phyloP scores from a whole-genome alignment of 2,888 invertebrate genomes.

The Girardia tigrina region DNA sequence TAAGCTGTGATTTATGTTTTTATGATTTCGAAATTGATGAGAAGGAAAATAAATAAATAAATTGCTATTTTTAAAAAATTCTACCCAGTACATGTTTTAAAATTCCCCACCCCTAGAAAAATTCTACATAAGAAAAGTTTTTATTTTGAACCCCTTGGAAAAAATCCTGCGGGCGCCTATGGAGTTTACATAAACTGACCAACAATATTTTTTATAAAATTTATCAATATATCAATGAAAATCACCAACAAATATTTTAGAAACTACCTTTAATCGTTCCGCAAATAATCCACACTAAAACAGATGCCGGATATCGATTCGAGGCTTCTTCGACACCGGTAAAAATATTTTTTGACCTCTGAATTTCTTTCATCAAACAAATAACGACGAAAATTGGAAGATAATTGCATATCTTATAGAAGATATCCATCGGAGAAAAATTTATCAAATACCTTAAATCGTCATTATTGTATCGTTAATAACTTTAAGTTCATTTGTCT shows the following conservation, averaged over 20 bases:
- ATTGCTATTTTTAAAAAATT: no score
- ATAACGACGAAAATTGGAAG: not conserved
- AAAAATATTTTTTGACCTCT: not conserved
- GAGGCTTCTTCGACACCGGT: not conserved
- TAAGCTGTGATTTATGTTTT: no score
- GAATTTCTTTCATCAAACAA: not conserved
- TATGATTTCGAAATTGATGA: no score
- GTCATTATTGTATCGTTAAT: no score
- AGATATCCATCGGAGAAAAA: not conserved
- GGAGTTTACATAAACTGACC: no score
- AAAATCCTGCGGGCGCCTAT: no score
- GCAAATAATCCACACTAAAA: not conserved
- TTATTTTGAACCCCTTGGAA: no score
- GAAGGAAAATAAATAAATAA: no score
- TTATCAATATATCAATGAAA: not conserved
- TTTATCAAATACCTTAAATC: not conserved
- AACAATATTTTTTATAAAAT: not conserved
- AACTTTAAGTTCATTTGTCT: no score
- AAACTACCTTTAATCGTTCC: conserved; percentile 15
- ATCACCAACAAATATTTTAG: not conserved
- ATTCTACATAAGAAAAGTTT: no score
- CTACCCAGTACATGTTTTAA: no score
- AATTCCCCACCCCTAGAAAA: no score
- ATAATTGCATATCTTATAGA: not conserved
- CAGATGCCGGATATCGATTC: not conserved